Percentiles rank a stretch among this genome's conserved stretches.
These are phyloP conservation scores for Tringa solitaria DNA, from an alignment of 2,113 vertebrate genomes.

Conservation along the genomic window DNA sequence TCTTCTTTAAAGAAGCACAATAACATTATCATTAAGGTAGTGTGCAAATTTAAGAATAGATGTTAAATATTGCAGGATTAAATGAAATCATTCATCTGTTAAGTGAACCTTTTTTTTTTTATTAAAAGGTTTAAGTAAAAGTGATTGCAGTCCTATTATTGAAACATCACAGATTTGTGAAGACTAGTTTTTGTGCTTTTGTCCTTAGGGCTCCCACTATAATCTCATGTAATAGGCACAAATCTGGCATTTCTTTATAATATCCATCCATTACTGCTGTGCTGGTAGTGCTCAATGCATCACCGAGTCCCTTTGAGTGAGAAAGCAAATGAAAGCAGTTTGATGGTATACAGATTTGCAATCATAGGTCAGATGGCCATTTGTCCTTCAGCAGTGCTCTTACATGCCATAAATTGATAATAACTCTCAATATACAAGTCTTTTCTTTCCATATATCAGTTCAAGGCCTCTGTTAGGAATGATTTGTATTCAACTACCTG, in stretches of 20 bases:
- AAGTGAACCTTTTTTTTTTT: not conserved
- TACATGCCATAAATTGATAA: not conserved
- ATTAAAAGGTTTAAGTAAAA: not conserved
- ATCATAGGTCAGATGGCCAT: not conserved
- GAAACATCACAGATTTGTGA: not conserved
- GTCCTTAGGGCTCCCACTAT: not conserved
- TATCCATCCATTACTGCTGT: not conserved
- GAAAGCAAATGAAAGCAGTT: not conserved
- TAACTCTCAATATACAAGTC: not conserved
- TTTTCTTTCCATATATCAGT: not conserved
- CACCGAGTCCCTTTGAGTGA: not conserved
- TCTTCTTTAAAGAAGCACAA: not conserved
- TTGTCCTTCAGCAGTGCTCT: not conserved
- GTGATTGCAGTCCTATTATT: not conserved
- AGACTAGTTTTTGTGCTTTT: not conserved
- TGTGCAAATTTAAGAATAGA: not conserved
- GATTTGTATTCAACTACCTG: not conserved
- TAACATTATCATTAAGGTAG: not conserved
- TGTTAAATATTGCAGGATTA: not conserved
- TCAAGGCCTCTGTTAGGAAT: not conserved
- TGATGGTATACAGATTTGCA: not conserved
- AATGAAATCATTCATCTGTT: not conserved
- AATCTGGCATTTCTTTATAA: not conserved
- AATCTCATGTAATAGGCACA: not conserved
- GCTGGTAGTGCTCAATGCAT: not conserved